Conservation (phyloP, 2,888 invertebrate genomes). For the Eupithecia centaureata region DNA sequence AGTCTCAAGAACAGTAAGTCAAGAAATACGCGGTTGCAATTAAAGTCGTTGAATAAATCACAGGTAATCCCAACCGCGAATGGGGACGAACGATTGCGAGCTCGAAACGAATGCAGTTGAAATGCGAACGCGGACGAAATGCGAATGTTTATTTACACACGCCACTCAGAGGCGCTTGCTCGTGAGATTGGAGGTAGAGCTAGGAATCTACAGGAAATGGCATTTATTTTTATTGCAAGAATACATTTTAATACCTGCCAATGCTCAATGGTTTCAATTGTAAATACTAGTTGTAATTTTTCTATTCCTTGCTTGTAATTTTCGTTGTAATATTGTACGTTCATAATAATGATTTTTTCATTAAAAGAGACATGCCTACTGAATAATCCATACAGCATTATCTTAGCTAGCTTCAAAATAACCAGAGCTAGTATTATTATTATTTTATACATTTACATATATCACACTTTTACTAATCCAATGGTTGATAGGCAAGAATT, state of each 20-base stretch:
- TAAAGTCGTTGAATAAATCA: constrained; percentile 60
- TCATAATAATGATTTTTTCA: too few species aligned
- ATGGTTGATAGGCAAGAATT: not conserved
- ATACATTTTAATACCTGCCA: too few species aligned
- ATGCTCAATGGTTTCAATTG: too few species aligned
- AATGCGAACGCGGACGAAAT: constrained; percentile 48
- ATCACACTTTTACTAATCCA: not conserved
- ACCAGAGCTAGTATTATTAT: not conserved
- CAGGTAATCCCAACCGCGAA: constrained; percentile 52
- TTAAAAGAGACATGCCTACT: too few species aligned
- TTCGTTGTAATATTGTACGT: too few species aligned
- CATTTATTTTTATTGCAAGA: not conserved
- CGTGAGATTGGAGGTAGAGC: constrained; percentile 42
- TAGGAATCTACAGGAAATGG: constrained; percentile 22
- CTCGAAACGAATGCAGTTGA: constrained; percentile 44
- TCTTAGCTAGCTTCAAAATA: not conserved
- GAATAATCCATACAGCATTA: too few species aligned
- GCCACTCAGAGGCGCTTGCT: constrained; percentile 49
- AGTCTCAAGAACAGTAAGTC: constrained; percentile 28
- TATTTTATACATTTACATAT: not conserved
- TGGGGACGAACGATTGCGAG: constrained; percentile 53
- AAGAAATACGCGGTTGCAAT: constrained; percentile 51
- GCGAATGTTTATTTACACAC: constrained; percentile 63
- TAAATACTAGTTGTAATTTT: too few species aligned
- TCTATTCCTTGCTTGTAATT: too few species aligned